Conservation (phyloP, 1,140 invertebrate genomes). For the Drosophila subpulchrella region DNA sequence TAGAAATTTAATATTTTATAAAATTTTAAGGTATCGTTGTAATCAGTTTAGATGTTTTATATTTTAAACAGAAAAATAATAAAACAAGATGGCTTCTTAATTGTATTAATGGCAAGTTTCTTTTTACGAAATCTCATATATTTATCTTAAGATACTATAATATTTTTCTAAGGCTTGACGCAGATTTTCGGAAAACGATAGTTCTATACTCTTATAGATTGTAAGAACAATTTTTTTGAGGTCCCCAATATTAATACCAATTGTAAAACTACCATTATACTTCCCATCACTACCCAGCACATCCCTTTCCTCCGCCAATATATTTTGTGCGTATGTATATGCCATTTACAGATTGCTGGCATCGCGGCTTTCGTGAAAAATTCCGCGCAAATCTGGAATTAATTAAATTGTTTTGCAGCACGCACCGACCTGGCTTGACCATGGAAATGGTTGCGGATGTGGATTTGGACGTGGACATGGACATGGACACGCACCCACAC, state of each 20-base stretch:
- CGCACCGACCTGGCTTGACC: conserved; percentile 53
- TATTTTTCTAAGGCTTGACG: too few species aligned
- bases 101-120: too few species aligned
- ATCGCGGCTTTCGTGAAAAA: conserved; percentile 59
- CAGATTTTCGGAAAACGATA: too few species aligned
- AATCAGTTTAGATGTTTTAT: too few species aligned
- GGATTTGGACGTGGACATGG: conserved; percentile 8
- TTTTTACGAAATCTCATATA: too few species aligned
- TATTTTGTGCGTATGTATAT: conserved; percentile 33
- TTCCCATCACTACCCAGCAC: conserved; percentile 2
- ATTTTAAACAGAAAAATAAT: too few species aligned
- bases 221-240: too few species aligned
- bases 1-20: too few species aligned
- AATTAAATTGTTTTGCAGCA: conserved; percentile 81
- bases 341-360: conserved; percentile 42
- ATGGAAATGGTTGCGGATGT: conserved; percentile 30
- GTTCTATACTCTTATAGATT: too few species aligned
- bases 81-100: too few species aligned
- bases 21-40: too few species aligned
- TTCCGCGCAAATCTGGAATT: conserved; percentile 80
- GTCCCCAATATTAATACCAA: background rate
- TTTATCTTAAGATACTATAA: too few species aligned
- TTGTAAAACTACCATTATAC: background rate
- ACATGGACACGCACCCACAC: conserved; percentile 29
- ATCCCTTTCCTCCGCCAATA: background rate